Percentiles rank a stretch among this genome's conserved stretches.
These are phyloP conservation scores for Vulpes ferrilata DNA, from an alignment of 2,113 vertebrate species.

Conservation along the genomic window DNA sequence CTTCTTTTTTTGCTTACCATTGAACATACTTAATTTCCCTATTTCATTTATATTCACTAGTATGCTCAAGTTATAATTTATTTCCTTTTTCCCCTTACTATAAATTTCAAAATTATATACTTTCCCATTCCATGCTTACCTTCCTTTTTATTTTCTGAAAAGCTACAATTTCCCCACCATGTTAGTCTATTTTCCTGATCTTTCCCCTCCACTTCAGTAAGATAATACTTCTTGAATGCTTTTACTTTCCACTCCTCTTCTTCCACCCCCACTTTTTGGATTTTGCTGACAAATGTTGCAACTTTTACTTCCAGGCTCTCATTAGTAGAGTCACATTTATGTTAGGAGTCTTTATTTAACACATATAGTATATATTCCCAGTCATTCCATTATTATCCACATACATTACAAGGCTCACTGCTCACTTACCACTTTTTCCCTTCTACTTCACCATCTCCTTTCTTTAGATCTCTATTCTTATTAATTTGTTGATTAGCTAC, in stretches of 20 bases:
- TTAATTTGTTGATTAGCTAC: neutral
- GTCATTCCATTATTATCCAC: neutral
- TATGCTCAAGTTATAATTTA: neutral
- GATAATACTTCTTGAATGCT: neutral
- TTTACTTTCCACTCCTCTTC: neutral
- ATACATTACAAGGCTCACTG: neutral
- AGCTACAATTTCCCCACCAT: neutral
- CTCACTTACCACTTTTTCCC: neutral
- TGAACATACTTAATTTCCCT: neutral
- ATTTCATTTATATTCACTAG: neutral
- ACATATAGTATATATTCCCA: neutral
- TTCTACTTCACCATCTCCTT: constrained; percentile 15
- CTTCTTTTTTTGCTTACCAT: neutral
- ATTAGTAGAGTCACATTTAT: neutral
- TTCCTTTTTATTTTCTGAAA: neutral
- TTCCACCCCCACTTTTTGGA: neutral
- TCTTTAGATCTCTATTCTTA: neutral
- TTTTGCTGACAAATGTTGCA: constrained; percentile 11
- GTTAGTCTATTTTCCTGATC: neutral
- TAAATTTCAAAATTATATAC: constrained; percentile 18
- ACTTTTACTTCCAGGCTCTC: neutral
- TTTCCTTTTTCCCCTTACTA: neutral
- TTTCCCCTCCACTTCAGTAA: neutral
- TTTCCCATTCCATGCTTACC: neutral
- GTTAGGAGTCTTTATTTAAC: neutral